These are phyloP conservation scores for Cataglyphis hispanica DNA, from an alignment of 1,140 invertebrate genomes.

Conservation along the genomic window DNA sequence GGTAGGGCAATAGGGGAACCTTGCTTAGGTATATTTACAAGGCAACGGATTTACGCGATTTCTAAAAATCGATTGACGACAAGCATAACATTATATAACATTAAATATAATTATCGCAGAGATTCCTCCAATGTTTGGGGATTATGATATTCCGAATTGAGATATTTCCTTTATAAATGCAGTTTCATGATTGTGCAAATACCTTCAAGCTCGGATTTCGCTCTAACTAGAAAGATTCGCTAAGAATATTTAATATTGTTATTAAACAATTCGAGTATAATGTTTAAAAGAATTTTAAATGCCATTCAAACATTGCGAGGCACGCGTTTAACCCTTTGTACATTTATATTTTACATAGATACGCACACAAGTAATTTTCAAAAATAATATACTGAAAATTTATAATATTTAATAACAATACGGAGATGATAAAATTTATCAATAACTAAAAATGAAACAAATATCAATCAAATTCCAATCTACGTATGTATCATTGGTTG, in stretches of 20 bases:
- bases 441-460: not conserved
- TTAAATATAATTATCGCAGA: constrained; percentile 56
- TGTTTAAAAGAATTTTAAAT: constrained; percentile 28
- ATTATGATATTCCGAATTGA: constrained; percentile 54
- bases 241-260: not conserved
- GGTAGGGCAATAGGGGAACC: constrained; percentile 63
- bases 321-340: constrained; percentile 21
- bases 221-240: constrained; percentile 25
- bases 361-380: not conserved
- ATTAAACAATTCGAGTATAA: constrained; percentile 33
- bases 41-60: constrained; percentile 65
- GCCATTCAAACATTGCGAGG: constrained; percentile 42
- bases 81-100: constrained; percentile 59
- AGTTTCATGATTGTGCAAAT: constrained; percentile 63
- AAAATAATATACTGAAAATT: not conserved
- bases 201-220: constrained; percentile 49
- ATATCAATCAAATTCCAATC: not conserved
- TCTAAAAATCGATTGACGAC: constrained; percentile 63
- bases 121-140: constrained; percentile 45
- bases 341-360: constrained; percentile 1
- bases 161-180: constrained; percentile 46
- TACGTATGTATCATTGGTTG: not conserved
- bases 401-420: constrained; percentile 7
- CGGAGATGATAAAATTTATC: not conserved
- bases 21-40: constrained; percentile 70